phyloP scores from a whole-genome alignment of 2,113 vertebrate genomes.

The Rana temporaria region DNA sequence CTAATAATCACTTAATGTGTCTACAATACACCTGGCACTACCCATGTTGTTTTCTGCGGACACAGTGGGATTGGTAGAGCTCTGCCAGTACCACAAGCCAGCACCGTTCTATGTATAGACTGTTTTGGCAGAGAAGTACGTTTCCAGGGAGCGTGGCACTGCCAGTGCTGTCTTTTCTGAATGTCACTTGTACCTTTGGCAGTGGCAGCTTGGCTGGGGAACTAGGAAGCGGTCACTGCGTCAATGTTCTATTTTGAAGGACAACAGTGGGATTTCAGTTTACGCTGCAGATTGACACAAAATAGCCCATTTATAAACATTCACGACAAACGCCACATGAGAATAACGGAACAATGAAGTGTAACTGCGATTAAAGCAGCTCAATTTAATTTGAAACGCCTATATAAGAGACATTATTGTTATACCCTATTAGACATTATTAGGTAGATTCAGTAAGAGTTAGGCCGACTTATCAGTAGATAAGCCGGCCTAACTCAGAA shows the following conservation, averaged over 20 bases:
- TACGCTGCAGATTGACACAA: not conserved
- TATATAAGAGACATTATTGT: too few species aligned
- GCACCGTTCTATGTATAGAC: constrained; percentile 37
- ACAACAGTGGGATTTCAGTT: constrained; percentile 7
- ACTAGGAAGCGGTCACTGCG: constrained; percentile 27
- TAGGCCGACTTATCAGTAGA: too few species aligned
- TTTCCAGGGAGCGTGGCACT: constrained; percentile 30
- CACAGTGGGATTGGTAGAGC: constrained; percentile 8
- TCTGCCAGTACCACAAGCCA: constrained; percentile 16
- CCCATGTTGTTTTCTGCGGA: constrained; percentile 26
- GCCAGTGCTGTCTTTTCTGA: constrained; percentile 30
- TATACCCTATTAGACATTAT: too few species aligned
- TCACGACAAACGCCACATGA: not conserved
- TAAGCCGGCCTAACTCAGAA: too few species aligned
- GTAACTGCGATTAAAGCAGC: constrained; percentile 3
- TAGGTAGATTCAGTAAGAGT: too few species aligned
- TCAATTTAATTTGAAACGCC: constrained; percentile 5
- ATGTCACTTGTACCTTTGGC: constrained; percentile 26
- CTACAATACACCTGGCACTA: constrained; percentile 11
- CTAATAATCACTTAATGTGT: constrained; percentile 26
- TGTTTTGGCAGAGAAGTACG: constrained; percentile 1
- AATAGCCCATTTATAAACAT: not conserved
- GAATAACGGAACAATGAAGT: not conserved
- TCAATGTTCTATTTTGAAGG: not conserved
- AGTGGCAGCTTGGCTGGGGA: constrained; percentile 11